A percentile compares a stretch with the other conserved stretches of the same genome.
Evolutionary conservation across 2,888 invertebrate species (phyloP).

Genomic region (Thumatha senex): DNA sequence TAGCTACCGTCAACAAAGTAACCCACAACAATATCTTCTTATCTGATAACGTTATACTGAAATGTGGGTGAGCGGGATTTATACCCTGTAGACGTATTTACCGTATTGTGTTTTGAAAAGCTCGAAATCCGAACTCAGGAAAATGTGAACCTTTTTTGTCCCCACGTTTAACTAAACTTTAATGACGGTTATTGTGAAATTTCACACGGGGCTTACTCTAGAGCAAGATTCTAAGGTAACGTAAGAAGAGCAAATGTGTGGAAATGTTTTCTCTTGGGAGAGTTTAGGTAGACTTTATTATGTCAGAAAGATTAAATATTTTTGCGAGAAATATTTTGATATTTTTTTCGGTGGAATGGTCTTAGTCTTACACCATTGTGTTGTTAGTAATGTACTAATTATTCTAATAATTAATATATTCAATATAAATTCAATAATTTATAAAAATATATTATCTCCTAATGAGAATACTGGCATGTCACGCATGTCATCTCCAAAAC

Average conservation of each 20-base stretch:
- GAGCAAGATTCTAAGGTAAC: too few species aligned
- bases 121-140: neutral
- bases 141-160: neutral
- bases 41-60: conserved; percentile 14
- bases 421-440: too few species aligned
- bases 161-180: conserved; percentile 4
- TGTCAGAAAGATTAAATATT: too few species aligned
- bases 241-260: conserved; percentile 6
- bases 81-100: neutral
- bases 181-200: conserved; percentile 8
- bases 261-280: conserved; percentile 2
- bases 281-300: neutral
- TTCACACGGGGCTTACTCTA: conserved; percentile 9
- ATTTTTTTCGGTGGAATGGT: too few species aligned
- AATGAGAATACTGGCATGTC: too few species aligned
- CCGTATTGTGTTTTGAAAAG: neutral
- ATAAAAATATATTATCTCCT: too few species aligned
- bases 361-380: too few species aligned
- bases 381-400: too few species aligned
- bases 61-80: conserved; percentile 8
- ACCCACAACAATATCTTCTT: conserved; percentile 17
- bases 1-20: conserved; percentile 14
- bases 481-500: too few species aligned
- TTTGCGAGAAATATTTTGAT: too few species aligned
- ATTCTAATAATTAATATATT: too few species aligned